Evolutionary conservation across 37 sponge, comb jelly and placozoan genomes (phyloP).

Genomic region (Diacarnus erythraeanus): DNA sequence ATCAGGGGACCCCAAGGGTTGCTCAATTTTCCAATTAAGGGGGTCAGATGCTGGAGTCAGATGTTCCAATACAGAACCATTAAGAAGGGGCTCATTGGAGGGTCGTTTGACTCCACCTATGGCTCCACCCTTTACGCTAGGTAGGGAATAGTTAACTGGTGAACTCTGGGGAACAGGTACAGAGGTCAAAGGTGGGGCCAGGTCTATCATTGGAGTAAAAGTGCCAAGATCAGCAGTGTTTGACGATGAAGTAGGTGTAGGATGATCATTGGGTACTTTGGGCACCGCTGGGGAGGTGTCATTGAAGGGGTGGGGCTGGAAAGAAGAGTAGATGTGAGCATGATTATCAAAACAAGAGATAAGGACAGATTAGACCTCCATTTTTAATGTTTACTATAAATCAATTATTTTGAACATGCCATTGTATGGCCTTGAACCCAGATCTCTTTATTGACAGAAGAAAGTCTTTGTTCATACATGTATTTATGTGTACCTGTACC

Average conservation of each 20-base stretch:
- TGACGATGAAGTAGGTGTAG: too few relatives aligned
- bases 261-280: too few relatives aligned
- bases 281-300: too few relatives aligned
- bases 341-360: too few relatives aligned
- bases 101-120: not conserved
- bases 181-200: not conserved
- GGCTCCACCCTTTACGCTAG: not conserved
- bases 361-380: too few relatives aligned
- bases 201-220: not conserved
- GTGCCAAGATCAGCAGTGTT: not conserved
- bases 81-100: not conserved
- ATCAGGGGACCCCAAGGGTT: not conserved
- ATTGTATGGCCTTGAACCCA: too few relatives aligned
- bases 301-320: not conserved
- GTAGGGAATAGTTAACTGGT: not conserved
- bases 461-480: too few relatives aligned
- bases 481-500: too few relatives aligned
- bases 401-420: too few relatives aligned
- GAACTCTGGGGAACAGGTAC: not conserved
- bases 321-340: not conserved
- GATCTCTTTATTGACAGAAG: too few relatives aligned
- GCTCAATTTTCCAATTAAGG: not conserved
- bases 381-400: too few relatives aligned
- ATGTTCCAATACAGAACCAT: not conserved
- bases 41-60: not conserved